phyloP scores from a whole-genome alignment of 1,140 invertebrate genomes.

The Diachasmimorpha longicaudata region DNA sequence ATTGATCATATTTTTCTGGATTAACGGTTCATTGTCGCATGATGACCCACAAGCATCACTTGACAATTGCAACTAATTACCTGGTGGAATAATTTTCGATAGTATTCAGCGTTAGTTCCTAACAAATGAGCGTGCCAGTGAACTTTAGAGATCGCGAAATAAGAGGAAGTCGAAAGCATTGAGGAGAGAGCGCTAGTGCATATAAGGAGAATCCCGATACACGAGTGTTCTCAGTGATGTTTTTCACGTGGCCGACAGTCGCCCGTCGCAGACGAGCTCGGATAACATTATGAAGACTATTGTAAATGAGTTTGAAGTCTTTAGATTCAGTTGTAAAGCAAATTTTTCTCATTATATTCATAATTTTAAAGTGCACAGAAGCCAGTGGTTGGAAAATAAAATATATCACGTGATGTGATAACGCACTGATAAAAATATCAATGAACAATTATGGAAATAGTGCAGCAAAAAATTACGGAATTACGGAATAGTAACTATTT shows the following conservation, averaged over 20 bases:
- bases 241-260: neutral
- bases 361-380: neutral
- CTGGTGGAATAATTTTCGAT: neutral
- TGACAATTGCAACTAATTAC: neutral
- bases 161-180: conserved; percentile 1
- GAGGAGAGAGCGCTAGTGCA: conserved; percentile 19
- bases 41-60: neutral
- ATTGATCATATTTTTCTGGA: neutral
- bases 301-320: neutral
- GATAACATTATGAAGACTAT: neutral
- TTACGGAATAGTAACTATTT: too few species aligned
- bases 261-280: neutral
- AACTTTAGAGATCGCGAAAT: neutral
- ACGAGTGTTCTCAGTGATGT: conserved; percentile 9
- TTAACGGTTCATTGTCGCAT: neutral
- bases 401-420: too few species aligned
- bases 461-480: too few species aligned
- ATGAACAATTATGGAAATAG: too few species aligned
- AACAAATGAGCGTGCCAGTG: neutral
- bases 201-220: conserved; percentile 20
- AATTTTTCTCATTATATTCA: neutral
- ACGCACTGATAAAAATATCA: too few species aligned
- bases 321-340: neutral
- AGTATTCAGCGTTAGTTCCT: neutral
- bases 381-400: neutral